Base-by-base conservation (phyloP, 2,888 invertebrate genomes). In the Aphrophora alni region DNA sequence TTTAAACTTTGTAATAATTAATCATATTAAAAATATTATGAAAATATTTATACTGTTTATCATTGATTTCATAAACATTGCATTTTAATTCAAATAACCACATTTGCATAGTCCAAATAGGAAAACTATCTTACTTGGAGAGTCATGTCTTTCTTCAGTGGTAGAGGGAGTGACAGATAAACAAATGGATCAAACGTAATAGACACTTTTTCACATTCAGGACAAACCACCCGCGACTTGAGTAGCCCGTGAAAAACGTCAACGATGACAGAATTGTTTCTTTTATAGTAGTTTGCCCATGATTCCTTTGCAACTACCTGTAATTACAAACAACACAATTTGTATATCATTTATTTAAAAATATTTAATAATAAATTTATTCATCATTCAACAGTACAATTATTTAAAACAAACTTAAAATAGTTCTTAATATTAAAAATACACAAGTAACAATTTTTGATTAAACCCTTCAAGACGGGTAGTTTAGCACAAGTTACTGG, bases 171-270 rank as follows among this genome's bases (percentile, higher is more conserved):
- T 83, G 96, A 94, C 74, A 98, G 92, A 89, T 96, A 93, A 88
- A 96, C 97, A 90, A 97, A 97, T 0, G 97, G 95, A 89, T 98
- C 98, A 89, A 97, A 98, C 70, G 95, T 92, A 81, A 96, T 95
- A 75, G 95, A 96, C 86, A 95, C 94, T 84, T 93, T 92, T 12
- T 93, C 93, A 89, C 98, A 97, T 27, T 93, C 92, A 86, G 93
- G 92, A 88, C 98, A 98, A 75, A 93, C 93, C 77, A 94, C 95
- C 87, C 95, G 93, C 5, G 97, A 97, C 89, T 97, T 96, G 8
- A 98, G 91, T 88, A 97, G 97, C 0, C 97, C 98, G 88, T 96
- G 96, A 90, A 97, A 97, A 84, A 97, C 89, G 87, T 97, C 97
- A 77, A 96, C 96, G 84, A 97, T 93, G 83, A 97, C 93, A 51